A percentile compares a stretch with the other conserved stretches of the same genome.
Evolutionary conservation across 2,113 vertebrate genomes (phyloP).

Genomic region (Serilophus lunatus): DNA sequence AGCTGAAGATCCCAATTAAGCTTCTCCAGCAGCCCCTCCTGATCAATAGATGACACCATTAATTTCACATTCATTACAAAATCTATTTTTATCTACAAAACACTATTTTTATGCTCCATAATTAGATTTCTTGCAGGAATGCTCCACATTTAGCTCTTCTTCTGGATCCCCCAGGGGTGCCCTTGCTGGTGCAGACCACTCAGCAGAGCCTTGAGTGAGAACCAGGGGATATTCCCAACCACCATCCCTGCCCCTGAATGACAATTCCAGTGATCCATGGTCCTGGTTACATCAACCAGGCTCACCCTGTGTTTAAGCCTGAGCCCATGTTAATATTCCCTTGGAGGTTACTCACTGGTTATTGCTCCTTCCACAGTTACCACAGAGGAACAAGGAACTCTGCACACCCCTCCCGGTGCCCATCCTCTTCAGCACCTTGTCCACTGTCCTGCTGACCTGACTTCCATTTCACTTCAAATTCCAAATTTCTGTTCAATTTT

Average conservation of each 20-base stretch:
- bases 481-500: background rate
- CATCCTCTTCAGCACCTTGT: fast-evolving
- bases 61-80: background rate
- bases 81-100: background rate
- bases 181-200: too few species aligned
- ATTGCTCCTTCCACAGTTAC: background rate
- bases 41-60: background rate
- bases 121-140: background rate
- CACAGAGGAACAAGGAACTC: background rate
- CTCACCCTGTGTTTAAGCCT: background rate
- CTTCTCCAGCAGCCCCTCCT: background rate
- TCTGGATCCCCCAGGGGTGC: background rate
- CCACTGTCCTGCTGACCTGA: background rate
- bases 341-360: background rate
- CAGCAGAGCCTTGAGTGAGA: fast-evolving
- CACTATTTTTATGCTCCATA: background rate
- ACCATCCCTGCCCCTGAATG: background rate
- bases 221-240: background rate
- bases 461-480: background rate
- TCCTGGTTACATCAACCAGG: background rate
- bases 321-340: background rate
- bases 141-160: background rate
- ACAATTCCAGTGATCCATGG: background rate
- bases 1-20: background rate
- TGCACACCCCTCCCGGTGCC: background rate